Evolutionary conservation across 2,797 vertebrate species (phyloP), one percentile per base, ranked within the genome.

Genomic region (Sebastes iracundus): DNA sequence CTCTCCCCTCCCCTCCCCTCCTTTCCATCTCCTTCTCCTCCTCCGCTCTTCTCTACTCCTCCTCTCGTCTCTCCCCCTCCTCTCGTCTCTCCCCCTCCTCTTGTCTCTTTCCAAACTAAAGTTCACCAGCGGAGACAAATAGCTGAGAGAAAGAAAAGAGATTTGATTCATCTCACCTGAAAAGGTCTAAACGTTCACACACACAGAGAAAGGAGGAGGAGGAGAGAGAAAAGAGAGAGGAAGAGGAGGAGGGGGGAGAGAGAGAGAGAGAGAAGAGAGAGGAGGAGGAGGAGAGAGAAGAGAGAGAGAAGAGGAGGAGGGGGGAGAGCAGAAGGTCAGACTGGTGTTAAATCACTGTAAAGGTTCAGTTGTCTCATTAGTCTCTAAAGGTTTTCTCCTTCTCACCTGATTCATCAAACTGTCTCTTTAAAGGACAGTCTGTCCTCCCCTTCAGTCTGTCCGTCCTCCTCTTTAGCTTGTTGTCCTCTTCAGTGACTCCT

Each of bases 151-250:
- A 5, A 52, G 27, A 52, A 14, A 20, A 27, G 16, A 38, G 27
- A 73, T n/a, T 59, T 30, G 67, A 30, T 32, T 59, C 28, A 42
- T 20, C 32, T 75, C 73, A 84, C 79, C 84, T 89, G 86, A 66
- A 91, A 91, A 88, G 83, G 82, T 80, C 77, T 69, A 58, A 20
- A 25, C 12, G 73, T 77, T 84, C 72, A 53, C 82, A 82, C 75
- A 69, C 38, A 38, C 13, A 38, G 25, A 20, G 53, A 27, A 72
- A 49, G 67, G 72, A 59, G 38, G 66, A 68, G 52, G 61, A 65
- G 30, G 18, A 8, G 18, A 8, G 16, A 20, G 14, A 12, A 2
- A 14, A 14, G 14, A 10, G 14, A 46, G 42, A 18, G 16, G 42
- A 46, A 38, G 75, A 49, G 67, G 75, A 59, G 35, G 66, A 67